phyloP scores from a whole-genome alignment of 2,113 vertebrate genomes.

The Hemichromis elongatus region DNA sequence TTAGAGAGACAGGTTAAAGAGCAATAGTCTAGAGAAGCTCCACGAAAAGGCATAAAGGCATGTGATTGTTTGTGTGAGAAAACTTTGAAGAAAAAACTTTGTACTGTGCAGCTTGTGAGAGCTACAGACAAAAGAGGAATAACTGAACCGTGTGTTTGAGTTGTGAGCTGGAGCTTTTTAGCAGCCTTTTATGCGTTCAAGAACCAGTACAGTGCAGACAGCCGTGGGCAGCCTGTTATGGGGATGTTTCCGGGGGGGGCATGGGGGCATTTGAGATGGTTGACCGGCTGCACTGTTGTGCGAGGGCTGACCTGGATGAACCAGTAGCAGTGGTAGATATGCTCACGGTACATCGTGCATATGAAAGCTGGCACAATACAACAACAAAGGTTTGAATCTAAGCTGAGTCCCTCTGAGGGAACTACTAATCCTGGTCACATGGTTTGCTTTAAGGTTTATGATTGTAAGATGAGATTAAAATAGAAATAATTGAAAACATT shows the following conservation, averaged over 20 bases:
- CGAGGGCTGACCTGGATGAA: constrained; percentile 28
- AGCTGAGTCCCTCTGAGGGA: not conserved
- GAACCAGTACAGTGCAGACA: not conserved
- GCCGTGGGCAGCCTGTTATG: constrained; percentile 9
- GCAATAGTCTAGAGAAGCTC: not conserved
- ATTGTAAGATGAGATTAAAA: not conserved
- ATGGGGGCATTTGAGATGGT: constrained; percentile 31
- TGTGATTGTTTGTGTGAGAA: not conserved
- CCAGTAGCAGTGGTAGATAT: not conserved
- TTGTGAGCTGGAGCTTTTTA: constrained; percentile 1
- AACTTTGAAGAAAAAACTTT: not conserved
- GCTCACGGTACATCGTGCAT: not conserved
- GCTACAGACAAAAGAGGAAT: not conserved
- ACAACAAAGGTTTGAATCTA: not conserved
- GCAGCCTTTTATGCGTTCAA: not conserved
- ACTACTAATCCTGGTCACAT: not conserved
- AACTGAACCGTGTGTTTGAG: not conserved
- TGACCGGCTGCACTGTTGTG: constrained; percentile 10
- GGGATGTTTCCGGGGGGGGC: not conserved
- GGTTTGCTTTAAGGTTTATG: not conserved
- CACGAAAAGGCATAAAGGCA: not conserved
- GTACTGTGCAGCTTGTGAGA: not conserved
- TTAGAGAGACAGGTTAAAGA: not conserved
- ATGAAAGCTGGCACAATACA: not conserved
- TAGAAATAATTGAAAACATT: not conserved